Evolutionary conservation across 1,140 invertebrate species (phyloP).

Genomic region (Daktulosphaira vitifoliae): DNA sequence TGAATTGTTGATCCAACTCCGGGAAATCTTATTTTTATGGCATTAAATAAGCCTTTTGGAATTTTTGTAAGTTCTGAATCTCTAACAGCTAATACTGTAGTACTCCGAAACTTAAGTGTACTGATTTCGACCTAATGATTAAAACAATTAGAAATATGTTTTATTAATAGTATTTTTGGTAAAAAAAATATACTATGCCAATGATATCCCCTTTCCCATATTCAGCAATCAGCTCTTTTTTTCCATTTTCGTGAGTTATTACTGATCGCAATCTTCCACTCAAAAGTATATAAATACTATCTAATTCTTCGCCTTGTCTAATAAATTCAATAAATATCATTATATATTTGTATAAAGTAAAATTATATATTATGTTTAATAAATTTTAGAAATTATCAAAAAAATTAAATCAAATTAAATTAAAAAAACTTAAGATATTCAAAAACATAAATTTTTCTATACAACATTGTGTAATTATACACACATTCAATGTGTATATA

Average conservation of each 20-base stretch:
- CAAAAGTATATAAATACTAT: conserved; percentile 92
- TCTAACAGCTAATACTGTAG: conserved; percentile 93
- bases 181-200: too few species aligned
- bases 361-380: too few species aligned
- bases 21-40: conserved; percentile 92
- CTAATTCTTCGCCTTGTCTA: conserved; percentile 88
- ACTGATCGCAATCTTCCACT: conserved; percentile 93
- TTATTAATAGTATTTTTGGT: too few species aligned
- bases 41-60: conserved; percentile 92
- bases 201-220: conserved; percentile 96
- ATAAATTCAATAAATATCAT: conserved; percentile 39
- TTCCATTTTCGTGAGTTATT: conserved; percentile 78
- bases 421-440: too few species aligned
- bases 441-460: too few species aligned
- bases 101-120: conserved; percentile 84
- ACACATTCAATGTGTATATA: too few species aligned
- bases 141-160: background rate
- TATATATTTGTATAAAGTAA: background rate
- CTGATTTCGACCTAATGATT: conserved; percentile 78
- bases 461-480: too few species aligned
- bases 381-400: too few species aligned
- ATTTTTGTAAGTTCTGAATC: conserved; percentile 95
- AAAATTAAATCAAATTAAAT: too few species aligned
- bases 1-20: conserved; percentile 90
- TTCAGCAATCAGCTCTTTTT: conserved; percentile 94